Base-by-base conservation (phyloP, 1,140 invertebrate genomes). In the Eufriesea mexicana region DNA sequence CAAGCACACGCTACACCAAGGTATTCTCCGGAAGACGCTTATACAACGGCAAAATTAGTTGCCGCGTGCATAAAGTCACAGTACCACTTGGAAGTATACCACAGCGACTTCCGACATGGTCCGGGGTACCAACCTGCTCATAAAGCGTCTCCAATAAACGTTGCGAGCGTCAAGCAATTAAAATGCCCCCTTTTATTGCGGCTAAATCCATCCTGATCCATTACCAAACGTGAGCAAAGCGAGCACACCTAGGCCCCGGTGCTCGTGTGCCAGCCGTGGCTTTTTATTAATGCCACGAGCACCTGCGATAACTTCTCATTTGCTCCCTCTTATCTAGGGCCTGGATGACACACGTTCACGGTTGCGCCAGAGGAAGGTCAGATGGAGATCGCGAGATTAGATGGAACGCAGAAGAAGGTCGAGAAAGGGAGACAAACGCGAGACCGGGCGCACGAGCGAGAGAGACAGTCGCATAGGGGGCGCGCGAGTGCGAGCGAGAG, bases 291-390 rank as follows among this genome's bases (percentile, higher is more conserved):
- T 54, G 20, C 28, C 23, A 20, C 67, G 45, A 61, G 57, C 73
- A 75, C 73, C 73, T 75, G 73, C 73, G 73, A 75, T 75, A 75
- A 75, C 83, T 84, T 84, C 82, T 84, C 73, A 66, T 79, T 84
- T 72, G 68, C 76, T 64, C 25, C 35, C 35, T 55, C 42, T 79
- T 84, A 84, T 84, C 77, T 84, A 70, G 67, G 77, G 57, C 68
- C 61, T 10, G 66, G 68, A 84, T 79, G 82, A 79, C 82, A 84
- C 81, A 20, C 77, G 82, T 73, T 79, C 67, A 25, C 42, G 49
- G 49, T 57, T 62, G 54, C 51, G 80, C 55, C 66, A 45, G 28
- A 54, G 62, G 79, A 77, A 83, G 67, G 74, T 66, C 74, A 68
- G 74, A 83, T 78, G 42, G 35, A 79, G 81, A 83, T 72, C n/a